Evolutionary conservation across 2,113 vertebrate genomes (phyloP), one percentile per base, ranked within the genome.

Genomic region (Leucopsar rothschildi): DNA sequence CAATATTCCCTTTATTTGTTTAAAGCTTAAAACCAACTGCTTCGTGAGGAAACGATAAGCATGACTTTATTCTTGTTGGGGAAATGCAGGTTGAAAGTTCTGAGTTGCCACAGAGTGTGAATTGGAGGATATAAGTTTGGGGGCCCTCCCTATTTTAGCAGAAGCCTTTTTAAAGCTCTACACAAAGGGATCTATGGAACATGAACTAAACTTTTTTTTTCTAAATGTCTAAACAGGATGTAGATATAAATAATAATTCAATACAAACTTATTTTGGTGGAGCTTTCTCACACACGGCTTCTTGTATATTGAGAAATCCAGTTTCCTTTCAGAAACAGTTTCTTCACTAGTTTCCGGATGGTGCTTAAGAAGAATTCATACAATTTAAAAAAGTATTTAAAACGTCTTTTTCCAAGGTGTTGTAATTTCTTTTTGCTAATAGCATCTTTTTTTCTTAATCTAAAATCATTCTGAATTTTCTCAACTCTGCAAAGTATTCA

Each of bases 241-340:
- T 92, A 97, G 98, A 89, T 98, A 98, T 97, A 98, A 98, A 98
- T 98, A 98, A 98, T 97, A 95, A 93, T 97, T 97, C 91, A 97
- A 83, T 96, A 77, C 92, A 91, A 94, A 93, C 93, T 96, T 92
- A 84, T 57, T 93, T 93, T 92, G 37, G 35, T 94, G 79, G 53
- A 88, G 88, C 71, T 97, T 98, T 98, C 97, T 97, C 97, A 98
- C 96, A 97, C 93, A 63, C 59, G 84, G 35, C 79, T 96, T 96
- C 90, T 96, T 94, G 86, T 83, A 69, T 90, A 55, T 86, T 95
- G 47, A 91, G 80, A 90, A 96, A 86, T 64, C 35, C 24, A 64
- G 56, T 91, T 98, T 97, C 95, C 95, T 94, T 95, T 91, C n/a
- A 55, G 57, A 93, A 85, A 78, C 28, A 39, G 29, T 53, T 95